Evolutionary conservation across 2,888 invertebrate genomes (phyloP).

Genomic region (Cheilosia impressa): DNA sequence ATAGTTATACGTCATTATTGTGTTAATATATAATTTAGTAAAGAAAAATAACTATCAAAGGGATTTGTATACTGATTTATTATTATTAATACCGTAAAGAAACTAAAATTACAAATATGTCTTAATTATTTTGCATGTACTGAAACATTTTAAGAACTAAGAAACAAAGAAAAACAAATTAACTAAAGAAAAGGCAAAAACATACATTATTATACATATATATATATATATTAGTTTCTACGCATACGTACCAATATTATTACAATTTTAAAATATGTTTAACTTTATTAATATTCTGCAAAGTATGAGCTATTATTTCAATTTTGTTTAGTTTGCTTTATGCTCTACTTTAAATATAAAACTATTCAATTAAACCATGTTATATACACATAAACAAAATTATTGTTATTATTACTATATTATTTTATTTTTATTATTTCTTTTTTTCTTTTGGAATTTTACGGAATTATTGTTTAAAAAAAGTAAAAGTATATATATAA

Average conservation of each 20-base stretch:
- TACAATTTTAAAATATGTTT: constrained; percentile 54
- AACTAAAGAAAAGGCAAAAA: constrained; percentile 46
- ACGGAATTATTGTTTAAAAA: constrained; percentile 63
- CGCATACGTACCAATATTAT: constrained; percentile 41
- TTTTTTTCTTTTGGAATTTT: constrained; percentile 59
- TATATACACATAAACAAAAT: constrained; percentile 48
- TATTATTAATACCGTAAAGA: constrained; percentile 61
- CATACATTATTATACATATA: constrained; percentile 4
- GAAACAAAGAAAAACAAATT: constrained; percentile 38
- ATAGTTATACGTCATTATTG: constrained; percentile 51
- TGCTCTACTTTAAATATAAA: constrained; percentile 56
- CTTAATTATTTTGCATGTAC: constrained; percentile 68
- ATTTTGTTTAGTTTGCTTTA: constrained; percentile 60
- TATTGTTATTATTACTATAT: constrained; percentile 48
- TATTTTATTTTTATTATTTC: constrained; percentile 32
- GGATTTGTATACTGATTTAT: constrained; percentile 74
- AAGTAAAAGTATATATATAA: constrained; percentile 25
- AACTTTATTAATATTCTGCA: constrained; percentile 55
- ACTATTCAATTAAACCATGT: constrained; percentile 22
- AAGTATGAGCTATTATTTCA: constrained; percentile 19
- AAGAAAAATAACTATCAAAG: constrained; percentile 52
- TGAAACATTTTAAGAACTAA: constrained; percentile 65
- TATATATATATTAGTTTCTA: constrained; percentile 41
- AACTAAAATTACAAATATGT: constrained; percentile 64
- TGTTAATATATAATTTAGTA: constrained; percentile 59